phyloP scores from a whole-genome alignment of 2,888 invertebrate species.

The Drosophila merina region DNA sequence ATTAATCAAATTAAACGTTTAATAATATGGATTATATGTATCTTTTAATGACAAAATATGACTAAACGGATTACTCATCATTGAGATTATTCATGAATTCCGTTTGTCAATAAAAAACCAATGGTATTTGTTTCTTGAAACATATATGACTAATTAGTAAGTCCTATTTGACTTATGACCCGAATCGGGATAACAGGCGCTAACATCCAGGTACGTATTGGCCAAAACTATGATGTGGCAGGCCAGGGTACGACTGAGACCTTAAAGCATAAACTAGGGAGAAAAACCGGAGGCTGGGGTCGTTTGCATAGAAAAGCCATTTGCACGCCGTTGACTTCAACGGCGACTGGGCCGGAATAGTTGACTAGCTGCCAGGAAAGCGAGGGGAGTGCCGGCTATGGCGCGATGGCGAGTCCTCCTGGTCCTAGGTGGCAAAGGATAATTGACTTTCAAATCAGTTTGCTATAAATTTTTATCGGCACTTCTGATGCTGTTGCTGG shows the following conservation, averaged over 20 bases:
- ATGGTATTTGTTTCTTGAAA: no score
- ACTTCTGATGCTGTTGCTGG: conserved; percentile 79
- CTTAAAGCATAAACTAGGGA: conserved; percentile 69
- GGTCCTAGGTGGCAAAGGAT: conserved; percentile 68
- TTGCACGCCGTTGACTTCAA: conserved; percentile 67
- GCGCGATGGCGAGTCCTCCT: background rate
- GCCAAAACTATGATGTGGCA: conserved; percentile 13
- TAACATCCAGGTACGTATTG: background rate
- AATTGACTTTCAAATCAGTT: conserved; percentile 83
- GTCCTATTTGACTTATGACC: background rate
- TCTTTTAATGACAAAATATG: no score
- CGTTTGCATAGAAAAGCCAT: conserved; percentile 77
- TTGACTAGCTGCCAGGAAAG: conserved; percentile 41
- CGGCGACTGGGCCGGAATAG: conserved; percentile 60
- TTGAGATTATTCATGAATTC: no score
- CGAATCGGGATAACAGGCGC: no score
- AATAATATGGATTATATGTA: no score
- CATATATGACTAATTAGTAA: no score
- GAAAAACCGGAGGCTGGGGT: conserved; percentile 35
- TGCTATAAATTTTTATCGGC: conserved; percentile 83
- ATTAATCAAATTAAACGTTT: no score
- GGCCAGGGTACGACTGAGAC: conserved; percentile 41
- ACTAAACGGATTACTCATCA: no score
- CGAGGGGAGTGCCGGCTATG: conserved; percentile 11
- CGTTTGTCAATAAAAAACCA: no score